phyloP scores from a whole-genome alignment of 64 coral and sea anemone species.

The Acropora yongei region DNA sequence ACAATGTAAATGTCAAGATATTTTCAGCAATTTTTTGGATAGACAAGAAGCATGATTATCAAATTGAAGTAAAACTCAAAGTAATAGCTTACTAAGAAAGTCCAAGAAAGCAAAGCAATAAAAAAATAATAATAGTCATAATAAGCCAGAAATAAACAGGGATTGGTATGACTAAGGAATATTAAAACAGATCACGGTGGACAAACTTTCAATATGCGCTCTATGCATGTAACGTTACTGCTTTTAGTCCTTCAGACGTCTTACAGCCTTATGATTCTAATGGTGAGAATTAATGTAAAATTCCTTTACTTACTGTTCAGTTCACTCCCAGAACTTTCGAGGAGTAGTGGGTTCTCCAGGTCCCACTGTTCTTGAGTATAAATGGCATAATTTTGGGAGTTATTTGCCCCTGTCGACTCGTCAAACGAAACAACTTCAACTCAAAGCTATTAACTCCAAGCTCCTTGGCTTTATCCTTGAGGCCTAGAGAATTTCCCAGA shows the following conservation, averaged over 20 bases:
- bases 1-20: conserved; percentile 54
- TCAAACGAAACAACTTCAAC: conserved; percentile 6
- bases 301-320: not conserved
- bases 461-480: not conserved
- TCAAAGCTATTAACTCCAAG: conserved; percentile 10
- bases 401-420: not conserved
- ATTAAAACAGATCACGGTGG: conserved; percentile 34
- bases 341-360: not conserved
- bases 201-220: conserved; percentile 4
- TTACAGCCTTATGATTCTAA: not conserved
- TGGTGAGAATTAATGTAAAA: not conserved
- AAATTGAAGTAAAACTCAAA: conserved; percentile 38
- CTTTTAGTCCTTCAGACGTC: not conserved
- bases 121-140: not conserved
- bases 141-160: conserved; percentile 32
- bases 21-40: not conserved
- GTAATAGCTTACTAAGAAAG: not conserved
- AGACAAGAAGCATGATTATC: conserved; percentile 19
- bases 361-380: conserved; percentile 1
- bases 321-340: not conserved
- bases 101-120: conserved; percentile 12
- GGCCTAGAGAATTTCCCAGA: not conserved
- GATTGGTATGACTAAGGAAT: conserved; percentile 37
- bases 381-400: not conserved
- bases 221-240: not conserved